Conservation (phyloP, 2,113 vertebrate species). For the Pterophyllum scalare region DNA sequence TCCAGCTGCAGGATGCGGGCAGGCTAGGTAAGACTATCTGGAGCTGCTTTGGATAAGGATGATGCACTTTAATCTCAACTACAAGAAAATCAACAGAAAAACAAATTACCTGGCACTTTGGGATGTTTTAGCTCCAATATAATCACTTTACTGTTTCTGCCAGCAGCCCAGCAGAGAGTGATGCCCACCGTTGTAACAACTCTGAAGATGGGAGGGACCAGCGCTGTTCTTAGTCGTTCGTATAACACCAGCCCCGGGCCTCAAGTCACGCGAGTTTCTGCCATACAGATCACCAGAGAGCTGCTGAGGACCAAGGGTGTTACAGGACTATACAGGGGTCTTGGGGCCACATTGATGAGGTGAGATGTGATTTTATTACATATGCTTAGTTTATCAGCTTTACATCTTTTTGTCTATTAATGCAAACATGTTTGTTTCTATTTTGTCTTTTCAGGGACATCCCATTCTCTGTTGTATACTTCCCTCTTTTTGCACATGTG, state of each 20-base stretch:
- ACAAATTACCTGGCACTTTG: not conserved
- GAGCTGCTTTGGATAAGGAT: not conserved
- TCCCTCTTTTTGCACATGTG: slow-evolving; percentile 85
- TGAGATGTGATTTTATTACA: slow-evolving; percentile 22
- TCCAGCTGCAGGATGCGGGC: slow-evolving; percentile 87
- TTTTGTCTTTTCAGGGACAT: slow-evolving; percentile 78
- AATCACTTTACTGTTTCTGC: not conserved
- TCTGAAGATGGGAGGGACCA: slow-evolving; percentile 76
- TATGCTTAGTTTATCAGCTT: not conserved
- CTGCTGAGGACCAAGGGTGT: slow-evolving; percentile 82
- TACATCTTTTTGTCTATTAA: not conserved
- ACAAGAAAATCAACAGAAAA: not conserved
- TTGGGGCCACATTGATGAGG: slow-evolving; percentile 86
- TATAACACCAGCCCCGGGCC: slow-evolving; percentile 73
- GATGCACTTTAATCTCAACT: not conserved
- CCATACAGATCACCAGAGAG: slow-evolving; percentile 82
- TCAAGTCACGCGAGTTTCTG: slow-evolving; percentile 74
- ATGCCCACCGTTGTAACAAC: slow-evolving; percentile 65
- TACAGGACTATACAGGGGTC: slow-evolving; percentile 82
- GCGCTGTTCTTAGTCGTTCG: slow-evolving; percentile 77
- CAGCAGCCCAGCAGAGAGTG: slow-evolving; percentile 83
- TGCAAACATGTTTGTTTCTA: not conserved
- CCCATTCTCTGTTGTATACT: slow-evolving; percentile 86
- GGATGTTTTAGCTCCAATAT: not conserved
- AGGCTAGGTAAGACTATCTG: slow-evolving; percentile 76